These are phyloP conservation scores for Aulostomus chinensis DNA, from an alignment of 2,797 vertebrate genomes.

Conservation along the genomic window DNA sequence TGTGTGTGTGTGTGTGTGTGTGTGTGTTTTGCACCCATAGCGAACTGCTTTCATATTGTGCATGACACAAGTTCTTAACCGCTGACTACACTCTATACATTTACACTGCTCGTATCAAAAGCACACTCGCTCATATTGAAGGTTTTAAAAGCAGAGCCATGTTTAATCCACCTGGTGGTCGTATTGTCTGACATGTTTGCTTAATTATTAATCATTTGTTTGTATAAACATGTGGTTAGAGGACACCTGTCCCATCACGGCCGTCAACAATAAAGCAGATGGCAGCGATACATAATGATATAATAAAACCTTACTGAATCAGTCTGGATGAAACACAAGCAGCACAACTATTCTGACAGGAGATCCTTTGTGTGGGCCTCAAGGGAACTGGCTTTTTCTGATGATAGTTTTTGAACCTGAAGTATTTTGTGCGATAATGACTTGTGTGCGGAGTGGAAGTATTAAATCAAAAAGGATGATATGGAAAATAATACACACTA, in stretches of 20 bases:
- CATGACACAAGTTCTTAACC: no score
- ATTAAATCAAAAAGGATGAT: constrained; percentile 16
- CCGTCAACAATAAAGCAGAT: constrained; percentile 62
- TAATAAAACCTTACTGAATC: constrained; percentile 45
- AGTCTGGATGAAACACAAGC: constrained; percentile 27
- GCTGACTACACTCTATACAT: constrained; percentile 9
- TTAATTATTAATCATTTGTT: constrained; percentile 32
- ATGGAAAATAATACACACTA: not conserved
- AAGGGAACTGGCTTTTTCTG: constrained; percentile 23
- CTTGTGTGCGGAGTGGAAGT: constrained; percentile 7
- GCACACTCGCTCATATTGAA: constrained; percentile 15
- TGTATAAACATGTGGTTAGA: constrained; percentile 50
- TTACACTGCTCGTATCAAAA: constrained; percentile 20
- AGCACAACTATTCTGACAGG: constrained; percentile 44
- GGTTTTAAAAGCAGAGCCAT: constrained; percentile 21
- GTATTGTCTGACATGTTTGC: constrained; percentile 45
- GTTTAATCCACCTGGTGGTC: constrained; percentile 15
- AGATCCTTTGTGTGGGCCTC: constrained; percentile 40
- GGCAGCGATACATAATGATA: constrained; percentile 54
- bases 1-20: no score
- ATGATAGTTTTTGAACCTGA: constrained; percentile 42
- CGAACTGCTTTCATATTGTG: no score
- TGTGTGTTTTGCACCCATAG: no score
- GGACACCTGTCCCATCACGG: constrained; percentile 58
- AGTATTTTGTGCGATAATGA: constrained; percentile 24